These are phyloP conservation scores for Arrhopalites spinosus DNA, from an alignment of 2,888 invertebrate species.

Conservation along the genomic window DNA sequence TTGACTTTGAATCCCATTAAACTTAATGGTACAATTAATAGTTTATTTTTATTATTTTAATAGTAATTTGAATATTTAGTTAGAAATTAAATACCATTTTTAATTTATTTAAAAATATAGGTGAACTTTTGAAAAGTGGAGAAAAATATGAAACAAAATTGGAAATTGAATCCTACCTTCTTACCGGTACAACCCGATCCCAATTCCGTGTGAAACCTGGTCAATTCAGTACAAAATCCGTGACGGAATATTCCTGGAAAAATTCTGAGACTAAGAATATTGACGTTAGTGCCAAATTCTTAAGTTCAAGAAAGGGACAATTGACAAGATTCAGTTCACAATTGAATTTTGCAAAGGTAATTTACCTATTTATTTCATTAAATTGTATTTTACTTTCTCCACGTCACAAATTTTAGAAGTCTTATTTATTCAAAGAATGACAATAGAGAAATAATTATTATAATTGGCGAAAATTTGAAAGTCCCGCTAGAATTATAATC, in stretches of 20 bases:
- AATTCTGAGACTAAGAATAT: constrained; percentile 49
- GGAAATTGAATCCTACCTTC: constrained; percentile 55
- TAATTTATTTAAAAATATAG: too few relatives aligned
- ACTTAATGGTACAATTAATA: constrained; percentile 58
- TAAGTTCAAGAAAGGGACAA: constrained; percentile 53
- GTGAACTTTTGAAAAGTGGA: constrained; percentile 51
- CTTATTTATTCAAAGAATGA: too few relatives aligned
- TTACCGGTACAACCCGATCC: constrained; percentile 50
- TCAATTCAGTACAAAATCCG: constrained; percentile 56
- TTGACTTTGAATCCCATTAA: constrained; percentile 57
- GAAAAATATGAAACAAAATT: constrained; percentile 51
- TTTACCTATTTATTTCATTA: too few relatives aligned
- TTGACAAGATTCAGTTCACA: constrained; percentile 50
- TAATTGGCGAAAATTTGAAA: too few relatives aligned
- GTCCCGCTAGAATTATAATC: too few relatives aligned
- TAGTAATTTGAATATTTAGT: background rate
- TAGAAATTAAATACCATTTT: background rate
- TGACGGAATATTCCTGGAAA: constrained; percentile 56
- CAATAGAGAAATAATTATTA: too few relatives aligned
- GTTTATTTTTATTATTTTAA: background rate
- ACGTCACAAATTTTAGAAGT: too few relatives aligned
- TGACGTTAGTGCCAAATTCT: constrained; percentile 56
- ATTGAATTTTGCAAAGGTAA: constrained; percentile 41
- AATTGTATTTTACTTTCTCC: too few relatives aligned
- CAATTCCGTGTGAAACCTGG: constrained; percentile 50